Conservation (phyloP, 2,797 vertebrate genomes). For the Chromobotia macracanthus region DNA sequence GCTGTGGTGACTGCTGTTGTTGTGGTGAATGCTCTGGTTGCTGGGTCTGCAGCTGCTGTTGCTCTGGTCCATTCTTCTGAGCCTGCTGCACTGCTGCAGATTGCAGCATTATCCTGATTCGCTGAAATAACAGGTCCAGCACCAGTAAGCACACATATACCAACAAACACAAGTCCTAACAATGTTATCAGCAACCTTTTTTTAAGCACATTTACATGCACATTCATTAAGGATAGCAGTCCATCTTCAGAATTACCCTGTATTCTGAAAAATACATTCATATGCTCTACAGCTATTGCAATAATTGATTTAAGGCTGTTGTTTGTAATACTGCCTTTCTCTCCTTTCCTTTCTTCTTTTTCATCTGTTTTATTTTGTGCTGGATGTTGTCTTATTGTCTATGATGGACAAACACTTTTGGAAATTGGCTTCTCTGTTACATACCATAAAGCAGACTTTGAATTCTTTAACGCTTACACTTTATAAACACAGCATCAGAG, state of each 20-base stretch:
- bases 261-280: neutral
- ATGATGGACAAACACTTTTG: no score
- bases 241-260: neutral
- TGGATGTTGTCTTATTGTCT: no score
- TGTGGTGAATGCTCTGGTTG: constrained; percentile 56
- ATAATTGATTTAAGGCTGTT: no score
- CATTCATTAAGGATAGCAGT: neutral
- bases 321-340: no score
- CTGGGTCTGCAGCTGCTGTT: constrained; percentile 75
- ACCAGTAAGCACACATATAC: constrained; percentile 25
- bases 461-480: no score
- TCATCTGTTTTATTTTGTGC: no score
- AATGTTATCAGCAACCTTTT: neutral
- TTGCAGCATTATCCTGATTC: constrained; percentile 93
- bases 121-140: constrained; percentile 71
- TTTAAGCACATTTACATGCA: neutral
- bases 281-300: neutral
- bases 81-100: constrained; percentile 83
- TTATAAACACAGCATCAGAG: no score
- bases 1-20: constrained; percentile 30
- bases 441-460: no score
- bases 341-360: no score
- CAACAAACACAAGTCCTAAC: neutral
- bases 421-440: no score
- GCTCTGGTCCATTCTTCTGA: constrained; percentile 91